phyloP scores from a whole-genome alignment of 2,797 vertebrate species.

The Danio kyathit region DNA sequence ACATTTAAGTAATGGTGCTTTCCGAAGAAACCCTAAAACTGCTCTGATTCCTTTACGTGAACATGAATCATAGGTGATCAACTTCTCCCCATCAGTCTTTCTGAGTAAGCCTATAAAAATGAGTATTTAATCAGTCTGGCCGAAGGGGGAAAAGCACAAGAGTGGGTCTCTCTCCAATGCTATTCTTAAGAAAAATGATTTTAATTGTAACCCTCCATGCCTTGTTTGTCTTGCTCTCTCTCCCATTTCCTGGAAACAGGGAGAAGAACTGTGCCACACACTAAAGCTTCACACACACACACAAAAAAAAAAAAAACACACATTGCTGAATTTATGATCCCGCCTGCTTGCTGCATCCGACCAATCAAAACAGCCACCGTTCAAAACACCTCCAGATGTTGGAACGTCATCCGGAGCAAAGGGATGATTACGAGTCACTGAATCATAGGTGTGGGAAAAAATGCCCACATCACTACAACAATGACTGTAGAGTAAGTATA shows the following conservation, averaged over 20 bases:
- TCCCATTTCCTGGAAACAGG: conserved; percentile 37
- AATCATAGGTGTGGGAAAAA: conserved; percentile 42
- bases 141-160: not conserved
- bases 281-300: conserved; percentile 29
- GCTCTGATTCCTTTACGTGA: not conserved
- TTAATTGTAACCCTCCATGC: not conserved
- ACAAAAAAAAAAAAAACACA: not conserved
- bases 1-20: not conserved
- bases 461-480: conserved; percentile 4
- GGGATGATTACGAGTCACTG: conserved; percentile 30
- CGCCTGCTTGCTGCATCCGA: conserved; percentile 21
- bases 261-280: conserved; percentile 39
- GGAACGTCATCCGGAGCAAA: conserved; percentile 20
- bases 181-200: not conserved
- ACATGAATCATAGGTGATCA: conserved; percentile 23
- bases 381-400: conserved; percentile 54
- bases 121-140: conserved; percentile 6
- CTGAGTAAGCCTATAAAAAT: conserved; percentile 29
- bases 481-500: not conserved
- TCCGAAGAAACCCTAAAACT: not conserved
- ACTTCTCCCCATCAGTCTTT: conserved; percentile 24
- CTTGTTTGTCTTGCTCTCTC: not conserved
- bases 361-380: conserved; percentile 45
- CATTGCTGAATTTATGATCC: conserved; percentile 34
- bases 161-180: not conserved